A percentile compares a stretch with the other conserved stretches of the same genome.
These are phyloP conservation scores for Allacma fusca DNA, from an alignment of 2,888 invertebrate species.

Conservation along the genomic window DNA sequence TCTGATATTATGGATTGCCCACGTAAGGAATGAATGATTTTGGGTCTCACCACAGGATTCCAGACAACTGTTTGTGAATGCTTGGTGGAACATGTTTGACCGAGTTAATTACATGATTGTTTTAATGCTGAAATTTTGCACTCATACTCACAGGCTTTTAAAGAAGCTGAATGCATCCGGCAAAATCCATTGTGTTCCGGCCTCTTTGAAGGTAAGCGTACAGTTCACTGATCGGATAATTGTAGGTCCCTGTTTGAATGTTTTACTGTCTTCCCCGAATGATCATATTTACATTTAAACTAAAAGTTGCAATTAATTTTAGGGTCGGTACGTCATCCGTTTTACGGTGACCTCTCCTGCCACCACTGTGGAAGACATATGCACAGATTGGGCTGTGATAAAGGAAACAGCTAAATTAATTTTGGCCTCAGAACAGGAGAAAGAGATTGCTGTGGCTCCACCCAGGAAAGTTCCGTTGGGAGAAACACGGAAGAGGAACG, in stretches of 20 bases:
- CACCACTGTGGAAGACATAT: conserved; percentile 70
- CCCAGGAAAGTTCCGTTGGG: conserved; percentile 62
- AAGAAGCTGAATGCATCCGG: conserved; percentile 88
- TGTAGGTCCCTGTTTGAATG: too few species aligned
- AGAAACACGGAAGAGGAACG: conserved; percentile 84
- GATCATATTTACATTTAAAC: too few species aligned
- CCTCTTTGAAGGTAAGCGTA: conserved; percentile 76
- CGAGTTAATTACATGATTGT: too few species aligned
- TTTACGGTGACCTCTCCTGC: conserved; percentile 93
- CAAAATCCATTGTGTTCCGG: conserved; percentile 92
- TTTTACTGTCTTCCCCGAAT: too few species aligned
- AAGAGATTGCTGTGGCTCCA: conserved; percentile 67
- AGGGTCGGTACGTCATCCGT: conserved; percentile 65
- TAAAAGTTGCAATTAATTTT: not conserved
- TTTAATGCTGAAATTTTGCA: too few species aligned
- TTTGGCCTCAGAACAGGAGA: conserved; percentile 69
- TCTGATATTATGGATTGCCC: too few species aligned
- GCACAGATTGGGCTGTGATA: conserved; percentile 81
- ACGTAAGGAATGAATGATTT: too few species aligned
- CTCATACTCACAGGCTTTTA: conserved; percentile 64
- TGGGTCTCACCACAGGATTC: too few species aligned
- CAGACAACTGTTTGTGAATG: too few species aligned
- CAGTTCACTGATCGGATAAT: too few species aligned
- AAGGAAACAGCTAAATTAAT: conserved; percentile 77
- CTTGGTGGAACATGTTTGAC: not conserved